These are phyloP conservation scores for Xerus inauris DNA, from an alignment of 2,113 vertebrate genomes.

Conservation along the genomic window DNA sequence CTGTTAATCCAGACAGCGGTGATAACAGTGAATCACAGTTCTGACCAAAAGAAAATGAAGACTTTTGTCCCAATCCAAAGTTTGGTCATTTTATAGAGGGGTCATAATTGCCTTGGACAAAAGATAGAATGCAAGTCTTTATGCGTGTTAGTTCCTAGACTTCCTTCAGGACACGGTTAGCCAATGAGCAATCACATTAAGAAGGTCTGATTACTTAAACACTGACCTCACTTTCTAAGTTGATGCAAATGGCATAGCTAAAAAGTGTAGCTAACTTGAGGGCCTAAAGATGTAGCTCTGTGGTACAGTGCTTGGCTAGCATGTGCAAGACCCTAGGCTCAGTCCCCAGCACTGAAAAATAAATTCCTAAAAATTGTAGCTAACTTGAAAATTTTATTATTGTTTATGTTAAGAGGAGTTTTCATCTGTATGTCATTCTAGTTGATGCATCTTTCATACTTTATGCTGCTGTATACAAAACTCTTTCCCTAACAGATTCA, in stretches of 20 bases:
- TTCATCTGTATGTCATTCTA: background rate
- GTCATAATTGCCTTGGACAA: background rate
- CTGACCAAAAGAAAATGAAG: slow-evolving; percentile 4
- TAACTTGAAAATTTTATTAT: slow-evolving; percentile 31
- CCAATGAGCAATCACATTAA: background rate
- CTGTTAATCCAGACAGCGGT: background rate
- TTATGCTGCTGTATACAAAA: background rate
- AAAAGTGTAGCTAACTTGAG: slow-evolving; percentile 8
- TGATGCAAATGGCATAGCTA: background rate
- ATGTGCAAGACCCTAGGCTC: background rate
- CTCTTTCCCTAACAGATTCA: slow-evolving; percentile 32
- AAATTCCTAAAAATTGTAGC: background rate
- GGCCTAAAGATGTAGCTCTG: background rate
- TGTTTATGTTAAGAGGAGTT: background rate
- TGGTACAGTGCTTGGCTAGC: background rate
- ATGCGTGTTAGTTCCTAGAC: background rate
- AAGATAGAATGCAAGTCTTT: background rate
- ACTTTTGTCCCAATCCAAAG: background rate
- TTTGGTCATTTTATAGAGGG: slow-evolving; percentile 10
- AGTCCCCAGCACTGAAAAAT: background rate
- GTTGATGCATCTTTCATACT: background rate
- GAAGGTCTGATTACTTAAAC: background rate
- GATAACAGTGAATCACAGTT: background rate
- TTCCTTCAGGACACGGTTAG: slow-evolving; percentile 20
- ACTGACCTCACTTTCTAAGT: slow-evolving; percentile 33